A percentile compares a stretch with the other conserved stretches of the same genome.
Conservation (phyloP, 2,113 vertebrate genomes). For the Tragelaphus scriptus region DNA sequence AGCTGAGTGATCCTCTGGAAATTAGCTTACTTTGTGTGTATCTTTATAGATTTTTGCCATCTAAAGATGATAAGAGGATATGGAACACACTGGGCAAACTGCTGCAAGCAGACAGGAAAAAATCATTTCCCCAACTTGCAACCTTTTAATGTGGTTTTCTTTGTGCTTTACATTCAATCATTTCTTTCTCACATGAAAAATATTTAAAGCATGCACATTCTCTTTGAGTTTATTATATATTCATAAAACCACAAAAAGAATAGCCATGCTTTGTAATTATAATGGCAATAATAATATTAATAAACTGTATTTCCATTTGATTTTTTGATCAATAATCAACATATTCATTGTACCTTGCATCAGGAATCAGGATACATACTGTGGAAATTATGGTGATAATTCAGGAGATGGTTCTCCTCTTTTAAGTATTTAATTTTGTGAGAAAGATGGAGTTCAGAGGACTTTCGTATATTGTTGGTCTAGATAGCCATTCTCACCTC, state of each 20-base stretch:
- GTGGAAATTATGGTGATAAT: background rate
- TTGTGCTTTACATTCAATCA: background rate
- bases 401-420: background rate
- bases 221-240: background rate
- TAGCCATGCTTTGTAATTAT: background rate
- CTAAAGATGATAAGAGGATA: background rate
- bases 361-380: background rate
- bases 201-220: background rate
- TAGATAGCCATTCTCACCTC: background rate
- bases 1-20: background rate
- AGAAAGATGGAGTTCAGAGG: background rate
- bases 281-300: background rate
- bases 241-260: background rate
- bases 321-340: background rate
- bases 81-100: background rate
- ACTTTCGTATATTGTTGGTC: background rate
- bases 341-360: background rate
- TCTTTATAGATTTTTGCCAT: background rate
- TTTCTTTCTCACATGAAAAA: background rate
- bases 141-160: background rate
- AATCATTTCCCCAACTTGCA: background rate
- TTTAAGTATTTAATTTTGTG: background rate
- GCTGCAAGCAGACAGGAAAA: background rate
- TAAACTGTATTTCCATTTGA: background rate
- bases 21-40: background rate